Evolutionary conservation across 2,113 vertebrate genomes (phyloP).

Genomic region (Rhinopomastus cyanomelas): DNA sequence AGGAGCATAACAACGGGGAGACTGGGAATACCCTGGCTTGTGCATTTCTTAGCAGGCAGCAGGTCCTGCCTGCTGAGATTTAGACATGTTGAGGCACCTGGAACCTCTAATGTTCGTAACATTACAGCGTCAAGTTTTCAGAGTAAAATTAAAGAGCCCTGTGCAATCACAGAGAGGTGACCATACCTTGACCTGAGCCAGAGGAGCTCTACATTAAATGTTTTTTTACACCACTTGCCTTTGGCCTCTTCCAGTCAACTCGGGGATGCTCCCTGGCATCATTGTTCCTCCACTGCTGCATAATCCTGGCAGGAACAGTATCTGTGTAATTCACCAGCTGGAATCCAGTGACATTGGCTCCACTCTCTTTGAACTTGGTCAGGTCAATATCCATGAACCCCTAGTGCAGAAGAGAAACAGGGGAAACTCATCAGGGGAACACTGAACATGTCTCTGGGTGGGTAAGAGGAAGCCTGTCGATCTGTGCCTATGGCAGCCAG

Average conservation of each 20-base stretch:
- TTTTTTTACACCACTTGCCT: conserved; percentile 73
- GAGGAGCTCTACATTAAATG: neutral
- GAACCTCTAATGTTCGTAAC: neutral
- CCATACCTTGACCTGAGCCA: neutral
- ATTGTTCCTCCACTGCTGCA: conserved; percentile 93
- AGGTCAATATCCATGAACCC: conserved; percentile 97
- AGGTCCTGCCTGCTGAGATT: neutral
- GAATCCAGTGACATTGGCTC: conserved; percentile 96
- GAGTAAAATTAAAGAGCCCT: neutral
- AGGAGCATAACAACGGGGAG: neutral
- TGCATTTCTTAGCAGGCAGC: neutral
- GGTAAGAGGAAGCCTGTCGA: neutral
- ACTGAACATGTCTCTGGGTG: neutral
- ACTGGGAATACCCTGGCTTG: neutral
- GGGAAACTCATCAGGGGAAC: neutral
- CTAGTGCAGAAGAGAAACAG: conserved; percentile 63
- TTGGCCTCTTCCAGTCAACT: conserved; percentile 88
- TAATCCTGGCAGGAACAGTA: conserved; percentile 82
- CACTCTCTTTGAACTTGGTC: conserved; percentile 92
- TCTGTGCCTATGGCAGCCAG: neutral
- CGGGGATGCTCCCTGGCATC: conserved; percentile 92
- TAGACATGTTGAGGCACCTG: neutral
- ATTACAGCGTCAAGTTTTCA: neutral
- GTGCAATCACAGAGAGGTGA: neutral
- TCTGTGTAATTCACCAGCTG: conserved; percentile 94